phyloP scores from a whole-genome alignment of 37 sponge, comb jelly and placozoan species.

The Cladorhizidae sp. region DNA sequence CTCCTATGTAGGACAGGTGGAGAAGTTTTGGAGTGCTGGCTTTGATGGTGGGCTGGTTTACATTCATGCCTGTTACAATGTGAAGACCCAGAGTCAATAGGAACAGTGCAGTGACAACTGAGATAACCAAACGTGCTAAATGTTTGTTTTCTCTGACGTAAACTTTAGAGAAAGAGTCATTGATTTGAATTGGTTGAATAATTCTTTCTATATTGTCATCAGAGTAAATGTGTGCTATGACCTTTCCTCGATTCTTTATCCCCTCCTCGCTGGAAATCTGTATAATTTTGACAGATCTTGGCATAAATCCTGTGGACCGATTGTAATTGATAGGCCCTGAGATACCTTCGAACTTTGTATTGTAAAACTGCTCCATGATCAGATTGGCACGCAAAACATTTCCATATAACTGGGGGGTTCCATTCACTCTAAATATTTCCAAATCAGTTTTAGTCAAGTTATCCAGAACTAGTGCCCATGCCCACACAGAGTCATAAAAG shows the following conservation, averaged over 20 bases:
- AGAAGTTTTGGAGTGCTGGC: constrained; percentile 9
- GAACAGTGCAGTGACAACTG: not conserved
- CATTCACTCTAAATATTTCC: not conserved
- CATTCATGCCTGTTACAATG: not conserved
- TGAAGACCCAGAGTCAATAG: not conserved
- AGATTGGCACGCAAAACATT: not conserved
- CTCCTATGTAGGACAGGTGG: constrained; percentile 4
- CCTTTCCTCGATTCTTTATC: not conserved
- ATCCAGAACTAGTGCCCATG: constrained; percentile 25
- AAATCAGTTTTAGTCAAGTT: not conserved
- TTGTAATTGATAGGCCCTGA: not conserved
- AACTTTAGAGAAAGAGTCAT: not conserved
- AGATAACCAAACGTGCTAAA: not conserved
- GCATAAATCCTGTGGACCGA: not conserved
- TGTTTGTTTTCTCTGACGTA: not conserved
- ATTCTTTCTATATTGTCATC: not conserved
- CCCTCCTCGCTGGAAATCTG: not conserved
- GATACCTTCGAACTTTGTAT: constrained; percentile 1
- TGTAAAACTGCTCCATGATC: constrained; percentile 15
- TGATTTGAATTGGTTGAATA: not conserved
- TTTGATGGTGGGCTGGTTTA: not conserved
- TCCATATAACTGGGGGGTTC: not conserved
- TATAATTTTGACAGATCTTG: not conserved
- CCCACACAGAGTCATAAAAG: constrained; percentile 32
- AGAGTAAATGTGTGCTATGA: not conserved